A percentile compares a stretch with the other conserved stretches of the same genome.
These are phyloP conservation scores for Mesembrinibis cayennensis DNA, from an alignment of 2,113 vertebrate species.

Conservation along the genomic window DNA sequence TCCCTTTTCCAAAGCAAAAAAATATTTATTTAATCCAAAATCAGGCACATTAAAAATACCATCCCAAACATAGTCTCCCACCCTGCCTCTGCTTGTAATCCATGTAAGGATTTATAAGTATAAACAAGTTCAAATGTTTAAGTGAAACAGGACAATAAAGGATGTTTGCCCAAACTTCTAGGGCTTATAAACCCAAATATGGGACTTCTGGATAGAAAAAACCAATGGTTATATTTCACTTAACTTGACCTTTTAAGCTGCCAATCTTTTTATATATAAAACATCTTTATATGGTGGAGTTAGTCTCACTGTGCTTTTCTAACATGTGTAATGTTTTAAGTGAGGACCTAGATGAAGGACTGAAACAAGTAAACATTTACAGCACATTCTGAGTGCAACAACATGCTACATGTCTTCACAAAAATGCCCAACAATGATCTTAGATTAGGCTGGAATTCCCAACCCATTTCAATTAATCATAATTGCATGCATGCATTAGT, in stretches of 20 bases:
- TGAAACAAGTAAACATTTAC: background rate
- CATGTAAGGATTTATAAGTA: background rate
- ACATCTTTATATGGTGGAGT: background rate
- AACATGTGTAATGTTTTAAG: background rate
- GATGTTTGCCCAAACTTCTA: background rate
- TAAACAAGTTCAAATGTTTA: background rate
- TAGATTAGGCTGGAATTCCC: background rate
- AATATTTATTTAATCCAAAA: background rate
- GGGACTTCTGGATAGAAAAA: background rate
- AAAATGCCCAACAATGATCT: background rate
- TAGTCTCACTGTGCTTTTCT: background rate
- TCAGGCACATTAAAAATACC: background rate
- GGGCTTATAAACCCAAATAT: background rate
- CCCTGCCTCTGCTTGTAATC: background rate
- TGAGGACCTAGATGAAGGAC: background rate
- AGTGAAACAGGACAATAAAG: conserved; percentile 5
- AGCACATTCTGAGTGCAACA: background rate
- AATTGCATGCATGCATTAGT: background rate
- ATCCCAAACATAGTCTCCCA: background rate
- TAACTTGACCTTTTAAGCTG: conserved; percentile 8
- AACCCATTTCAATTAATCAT: background rate
- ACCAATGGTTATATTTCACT: background rate
- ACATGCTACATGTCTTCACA: background rate
- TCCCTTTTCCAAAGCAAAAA: background rate
- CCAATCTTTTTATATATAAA: conserved; percentile 20